These are phyloP conservation scores for Drosophila robusta DNA, from an alignment of 2,888 invertebrate genomes.

Conservation along the genomic window DNA sequence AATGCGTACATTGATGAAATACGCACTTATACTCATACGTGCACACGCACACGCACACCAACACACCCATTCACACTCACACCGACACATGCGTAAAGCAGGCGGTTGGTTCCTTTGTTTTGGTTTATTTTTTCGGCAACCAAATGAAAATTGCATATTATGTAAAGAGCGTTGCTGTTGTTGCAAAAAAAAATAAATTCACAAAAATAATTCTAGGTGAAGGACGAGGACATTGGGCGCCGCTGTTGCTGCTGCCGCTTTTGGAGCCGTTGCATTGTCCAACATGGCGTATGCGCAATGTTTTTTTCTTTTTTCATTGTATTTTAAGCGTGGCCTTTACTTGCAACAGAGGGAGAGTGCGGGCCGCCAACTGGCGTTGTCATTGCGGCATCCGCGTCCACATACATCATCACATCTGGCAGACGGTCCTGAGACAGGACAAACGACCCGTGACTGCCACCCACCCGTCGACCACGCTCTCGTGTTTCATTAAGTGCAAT, in stretches of 20 bases:
- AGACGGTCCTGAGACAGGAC: slow-evolving; percentile 69
- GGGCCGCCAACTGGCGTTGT: slow-evolving; percentile 53
- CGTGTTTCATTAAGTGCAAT: slow-evolving; percentile 79
- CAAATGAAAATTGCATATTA: slow-evolving; percentile 82
- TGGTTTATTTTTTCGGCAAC: slow-evolving; percentile 53
- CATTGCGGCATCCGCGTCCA: slow-evolving; percentile 51
- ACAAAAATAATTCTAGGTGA: slow-evolving; percentile 83
- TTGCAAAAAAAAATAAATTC: slow-evolving; percentile 50
- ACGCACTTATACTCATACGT: slow-evolving; percentile 62
- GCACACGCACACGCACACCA: slow-evolving; percentile 19
- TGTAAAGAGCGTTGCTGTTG: slow-evolving; percentile 65
- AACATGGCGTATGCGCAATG: slow-evolving; percentile 58
- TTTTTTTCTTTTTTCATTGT: slow-evolving; percentile 61
- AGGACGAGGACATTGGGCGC: slow-evolving; percentile 75
- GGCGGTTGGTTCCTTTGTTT: slow-evolving; percentile 51
- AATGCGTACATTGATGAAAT: slow-evolving; percentile 81
- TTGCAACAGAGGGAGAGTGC: slow-evolving; percentile 11
- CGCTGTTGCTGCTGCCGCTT: slow-evolving; percentile 12
- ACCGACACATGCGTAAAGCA: slow-evolving; percentile 72
- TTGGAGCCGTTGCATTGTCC: slow-evolving; percentile 32
- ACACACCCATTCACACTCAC: slow-evolving; percentile 34
- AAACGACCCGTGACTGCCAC: slow-evolving; percentile 31
- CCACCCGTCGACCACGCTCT: slow-evolving; percentile 33
- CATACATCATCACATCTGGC: slow-evolving; percentile 73
- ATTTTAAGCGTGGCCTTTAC: slow-evolving; percentile 56